These are phyloP conservation scores for Garrulus glandarius DNA, from an alignment of 2,797 vertebrate species.

Conservation along the genomic window DNA sequence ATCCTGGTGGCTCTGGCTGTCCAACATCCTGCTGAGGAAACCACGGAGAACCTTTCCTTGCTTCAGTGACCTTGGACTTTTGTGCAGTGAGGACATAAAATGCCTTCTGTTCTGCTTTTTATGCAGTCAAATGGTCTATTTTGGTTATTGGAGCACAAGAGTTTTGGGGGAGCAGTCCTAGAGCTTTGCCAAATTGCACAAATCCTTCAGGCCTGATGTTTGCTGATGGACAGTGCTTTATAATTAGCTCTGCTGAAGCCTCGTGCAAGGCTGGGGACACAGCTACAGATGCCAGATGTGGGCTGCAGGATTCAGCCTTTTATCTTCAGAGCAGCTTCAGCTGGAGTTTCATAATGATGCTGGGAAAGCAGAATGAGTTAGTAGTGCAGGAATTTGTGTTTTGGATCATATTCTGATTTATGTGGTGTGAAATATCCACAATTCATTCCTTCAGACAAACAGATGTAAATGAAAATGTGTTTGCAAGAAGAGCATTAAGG, in stretches of 20 bases:
- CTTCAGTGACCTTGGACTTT: neutral
- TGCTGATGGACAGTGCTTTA: neutral
- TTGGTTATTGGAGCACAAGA: slow-evolving; percentile 16
- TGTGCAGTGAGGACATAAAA: neutral
- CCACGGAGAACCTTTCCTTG: neutral
- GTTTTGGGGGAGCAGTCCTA: neutral
- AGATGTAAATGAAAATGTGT: neutral
- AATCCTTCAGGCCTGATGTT: neutral
- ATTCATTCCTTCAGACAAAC: neutral
- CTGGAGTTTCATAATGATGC: neutral
- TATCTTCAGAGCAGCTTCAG: neutral
- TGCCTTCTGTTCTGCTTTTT: neutral
- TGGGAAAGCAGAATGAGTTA: neutral
- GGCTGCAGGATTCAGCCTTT: neutral
- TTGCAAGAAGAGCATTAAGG: neutral
- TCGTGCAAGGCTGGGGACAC: neutral
- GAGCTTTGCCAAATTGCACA: neutral
- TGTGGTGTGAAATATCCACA: neutral
- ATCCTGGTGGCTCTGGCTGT: neutral
- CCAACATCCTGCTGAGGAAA: rapidly evolving
- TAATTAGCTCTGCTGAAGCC: neutral
- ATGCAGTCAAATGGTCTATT: neutral
- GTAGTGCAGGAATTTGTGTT: neutral
- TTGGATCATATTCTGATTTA: neutral
- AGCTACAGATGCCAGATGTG: neutral